A percentile compares a stretch with the other conserved stretches of the same genome.
Evolutionary conservation across 2,797 vertebrate species (phyloP).

Genomic region (Sebastes kiyomatsui): DNA sequence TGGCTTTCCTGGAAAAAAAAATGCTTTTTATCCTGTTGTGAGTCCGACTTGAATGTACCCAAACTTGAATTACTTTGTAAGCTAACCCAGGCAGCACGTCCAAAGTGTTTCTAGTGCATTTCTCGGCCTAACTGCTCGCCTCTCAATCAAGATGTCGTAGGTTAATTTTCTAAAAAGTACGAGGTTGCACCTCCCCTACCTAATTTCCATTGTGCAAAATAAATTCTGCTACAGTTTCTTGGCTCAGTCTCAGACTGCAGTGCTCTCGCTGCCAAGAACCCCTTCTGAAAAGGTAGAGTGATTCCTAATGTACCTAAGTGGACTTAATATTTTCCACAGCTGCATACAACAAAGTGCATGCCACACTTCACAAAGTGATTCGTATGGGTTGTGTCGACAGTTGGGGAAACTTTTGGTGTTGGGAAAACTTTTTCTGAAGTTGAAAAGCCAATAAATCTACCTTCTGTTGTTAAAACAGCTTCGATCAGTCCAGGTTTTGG

Average conservation of each 20-base stretch:
- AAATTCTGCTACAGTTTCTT: constrained; percentile 28
- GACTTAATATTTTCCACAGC: constrained; percentile 57
- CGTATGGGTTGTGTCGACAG: constrained; percentile 29
- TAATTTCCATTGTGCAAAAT: constrained; percentile 37
- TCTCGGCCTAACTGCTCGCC: constrained; percentile 14
- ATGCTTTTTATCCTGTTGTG: neutral
- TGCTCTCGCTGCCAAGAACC: constrained; percentile 38
- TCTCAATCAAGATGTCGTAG: constrained; percentile 34
- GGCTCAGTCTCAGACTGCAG: constrained; percentile 36
- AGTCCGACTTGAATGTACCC: neutral
- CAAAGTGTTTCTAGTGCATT: neutral
- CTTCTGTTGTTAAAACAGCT: constrained; percentile 13
- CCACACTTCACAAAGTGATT: constrained; percentile 44
- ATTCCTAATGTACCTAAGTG: constrained; percentile 50
- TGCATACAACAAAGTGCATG: constrained; percentile 39
- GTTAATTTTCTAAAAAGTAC: constrained; percentile 57
- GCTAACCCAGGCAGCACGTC: neutral
- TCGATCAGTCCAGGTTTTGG: constrained; percentile 12
- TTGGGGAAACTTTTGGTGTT: constrained; percentile 8
- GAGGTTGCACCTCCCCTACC: constrained; percentile 24
- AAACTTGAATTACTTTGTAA: neutral
- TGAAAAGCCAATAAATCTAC: constrained; percentile 39
- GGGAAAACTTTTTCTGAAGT: constrained; percentile 19
- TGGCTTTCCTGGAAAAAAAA: neutral
- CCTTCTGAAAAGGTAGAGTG: constrained; percentile 32